A percentile compares a stretch with the other conserved stretches of the same genome.
Conservation (phyloP, 2,888 invertebrate species). For the Alitta virens region DNA sequence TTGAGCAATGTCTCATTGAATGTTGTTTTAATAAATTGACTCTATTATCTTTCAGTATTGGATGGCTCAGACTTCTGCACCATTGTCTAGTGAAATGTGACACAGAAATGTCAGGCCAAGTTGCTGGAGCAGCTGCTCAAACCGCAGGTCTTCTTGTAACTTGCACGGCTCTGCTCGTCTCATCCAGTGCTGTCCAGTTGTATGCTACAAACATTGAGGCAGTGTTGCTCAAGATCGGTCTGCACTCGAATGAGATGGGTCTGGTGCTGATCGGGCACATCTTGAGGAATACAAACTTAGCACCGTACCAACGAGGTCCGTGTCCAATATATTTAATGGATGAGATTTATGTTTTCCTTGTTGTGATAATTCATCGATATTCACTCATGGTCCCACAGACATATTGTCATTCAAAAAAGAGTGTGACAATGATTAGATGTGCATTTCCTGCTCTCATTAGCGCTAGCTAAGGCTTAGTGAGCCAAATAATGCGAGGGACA, state of each 20-base stretch:
- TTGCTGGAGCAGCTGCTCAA: constrained; percentile 63
- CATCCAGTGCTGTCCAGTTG: constrained; percentile 65
- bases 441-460: too few species aligned
- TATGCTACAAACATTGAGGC: constrained; percentile 68
- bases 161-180: constrained; percentile 71
- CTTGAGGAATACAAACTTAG: constrained; percentile 32
- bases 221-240: constrained; percentile 70
- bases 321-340: too few species aligned
- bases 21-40: background rate
- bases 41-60: constrained; percentile 63
- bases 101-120: constrained; percentile 33
- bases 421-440: too few species aligned
- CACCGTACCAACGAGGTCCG: background rate
- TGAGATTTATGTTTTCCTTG: too few species aligned
- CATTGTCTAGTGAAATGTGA: constrained; percentile 68
- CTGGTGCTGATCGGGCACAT: constrained; percentile 48
- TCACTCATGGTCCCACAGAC: too few species aligned
- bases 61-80: constrained; percentile 80
- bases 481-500: too few species aligned
- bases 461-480: too few species aligned
- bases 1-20: background rate
- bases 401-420: too few species aligned
- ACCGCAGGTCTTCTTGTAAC: constrained; percentile 70
- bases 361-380: too few species aligned
- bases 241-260: constrained; percentile 64